Conservation (phyloP, 1,140 invertebrate genomes). For the Drosophila malerkotliana region DNA sequence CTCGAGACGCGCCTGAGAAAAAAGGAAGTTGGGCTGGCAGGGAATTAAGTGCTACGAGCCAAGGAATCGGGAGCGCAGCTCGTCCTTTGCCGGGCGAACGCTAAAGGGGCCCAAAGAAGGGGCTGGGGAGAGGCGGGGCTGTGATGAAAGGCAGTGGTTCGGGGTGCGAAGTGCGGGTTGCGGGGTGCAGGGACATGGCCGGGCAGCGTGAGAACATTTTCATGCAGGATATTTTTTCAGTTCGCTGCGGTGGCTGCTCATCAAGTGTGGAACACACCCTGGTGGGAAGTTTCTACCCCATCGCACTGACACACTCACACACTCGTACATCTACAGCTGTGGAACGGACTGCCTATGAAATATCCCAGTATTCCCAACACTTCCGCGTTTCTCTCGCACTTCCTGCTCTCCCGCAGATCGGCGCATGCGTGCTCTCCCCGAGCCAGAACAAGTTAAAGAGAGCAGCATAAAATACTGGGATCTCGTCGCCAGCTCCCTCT, state of each 20-base stretch:
- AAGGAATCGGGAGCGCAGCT: conserved; percentile 40
- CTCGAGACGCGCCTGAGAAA: conserved; percentile 49
- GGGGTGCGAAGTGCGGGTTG: background rate
- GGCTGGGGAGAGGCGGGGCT: background rate
- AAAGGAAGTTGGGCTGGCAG: conserved; percentile 67
- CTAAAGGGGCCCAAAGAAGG: conserved; percentile 38
- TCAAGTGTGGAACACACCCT: conserved; percentile 80
- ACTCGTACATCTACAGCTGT: conserved; percentile 23
- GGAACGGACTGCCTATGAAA: conserved; percentile 61
- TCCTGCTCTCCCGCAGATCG: background rate
- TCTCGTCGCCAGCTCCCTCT: conserved; percentile 12
- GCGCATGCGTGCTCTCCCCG: conserved; percentile 41
- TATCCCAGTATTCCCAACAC: conserved; percentile 74
- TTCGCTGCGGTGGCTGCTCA: conserved; percentile 58
- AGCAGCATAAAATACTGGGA: conserved; percentile 60
- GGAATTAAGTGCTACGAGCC: conserved; percentile 47
- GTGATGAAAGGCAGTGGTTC: background rate
- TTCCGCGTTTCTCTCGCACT: conserved; percentile 51
- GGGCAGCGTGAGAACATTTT: conserved; percentile 80
- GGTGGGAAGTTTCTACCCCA: conserved; percentile 79
- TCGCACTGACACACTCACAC: conserved; percentile 32
- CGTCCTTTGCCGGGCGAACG: conserved; percentile 37
- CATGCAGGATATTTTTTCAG: conserved; percentile 77
- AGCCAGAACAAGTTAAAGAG: conserved; percentile 9
- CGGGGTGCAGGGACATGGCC: conserved; percentile 20